These are phyloP conservation scores for human DNA, from an alignment of 2,113 vertebrate genomes.

Conservation along the genomic window DNA sequence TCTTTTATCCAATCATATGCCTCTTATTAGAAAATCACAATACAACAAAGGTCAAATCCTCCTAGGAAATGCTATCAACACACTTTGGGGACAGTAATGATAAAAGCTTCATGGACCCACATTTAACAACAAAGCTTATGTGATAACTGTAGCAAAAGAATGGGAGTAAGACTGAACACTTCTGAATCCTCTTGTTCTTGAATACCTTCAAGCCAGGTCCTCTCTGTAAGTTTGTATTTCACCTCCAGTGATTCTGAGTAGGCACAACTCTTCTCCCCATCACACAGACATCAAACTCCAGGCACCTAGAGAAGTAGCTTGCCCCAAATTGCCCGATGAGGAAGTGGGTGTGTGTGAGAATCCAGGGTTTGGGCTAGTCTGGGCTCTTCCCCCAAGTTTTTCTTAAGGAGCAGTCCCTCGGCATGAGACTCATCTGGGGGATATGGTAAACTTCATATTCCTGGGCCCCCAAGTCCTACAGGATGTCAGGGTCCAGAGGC, in stretches of 20 bases:
- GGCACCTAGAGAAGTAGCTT: background rate
- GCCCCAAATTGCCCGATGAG: background rate
- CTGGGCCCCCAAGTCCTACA: background rate
- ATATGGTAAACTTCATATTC: background rate
- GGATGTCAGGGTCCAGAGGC: background rate
- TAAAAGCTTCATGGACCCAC: background rate
- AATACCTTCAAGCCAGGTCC: background rate
- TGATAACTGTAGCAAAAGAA: background rate
- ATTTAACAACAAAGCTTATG: background rate
- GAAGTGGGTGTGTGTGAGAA: background rate
- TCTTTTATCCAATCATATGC: background rate
- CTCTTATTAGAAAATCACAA: conserved; percentile 28
- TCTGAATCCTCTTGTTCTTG: background rate
- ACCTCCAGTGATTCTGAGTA: background rate
- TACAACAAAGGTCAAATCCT: background rate
- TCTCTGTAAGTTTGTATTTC: background rate
- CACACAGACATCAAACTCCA: background rate
- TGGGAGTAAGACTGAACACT: background rate
- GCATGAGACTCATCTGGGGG: background rate
- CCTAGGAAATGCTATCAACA: conserved; percentile 11
- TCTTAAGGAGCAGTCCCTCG: background rate
- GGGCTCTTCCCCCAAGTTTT: background rate
- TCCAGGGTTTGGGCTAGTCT: background rate
- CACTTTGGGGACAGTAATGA: background rate
- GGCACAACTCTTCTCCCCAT: background rate